phyloP scores from a whole-genome alignment of 2,888 invertebrate species.

The Drosophila paracracens region DNA sequence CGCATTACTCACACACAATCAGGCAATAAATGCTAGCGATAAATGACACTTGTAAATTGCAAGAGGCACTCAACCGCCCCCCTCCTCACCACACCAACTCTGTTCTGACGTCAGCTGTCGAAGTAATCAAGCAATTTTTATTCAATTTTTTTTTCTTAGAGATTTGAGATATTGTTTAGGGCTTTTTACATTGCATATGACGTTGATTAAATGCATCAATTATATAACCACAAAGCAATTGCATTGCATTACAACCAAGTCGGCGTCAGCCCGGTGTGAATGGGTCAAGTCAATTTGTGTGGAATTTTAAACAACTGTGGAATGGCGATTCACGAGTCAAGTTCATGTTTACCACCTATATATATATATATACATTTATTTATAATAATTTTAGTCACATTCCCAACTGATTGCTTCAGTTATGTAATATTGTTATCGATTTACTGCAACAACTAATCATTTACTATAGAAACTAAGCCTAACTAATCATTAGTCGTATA shows the following conservation, averaged over 20 bases:
- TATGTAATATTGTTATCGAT: neutral
- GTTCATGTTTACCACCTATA: neutral
- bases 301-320: constrained; percentile 33
- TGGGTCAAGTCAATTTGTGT: constrained; percentile 46
- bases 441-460: neutral
- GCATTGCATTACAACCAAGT: neutral
- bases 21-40: constrained; percentile 15
- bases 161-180: neutral
- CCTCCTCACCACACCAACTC: neutral
- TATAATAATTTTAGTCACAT: constrained; percentile 13
- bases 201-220: constrained; percentile 44
- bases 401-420: neutral
- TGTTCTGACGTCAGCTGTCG: constrained; percentile 50
- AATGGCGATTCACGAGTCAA: neutral
- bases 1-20: constrained; percentile 47
- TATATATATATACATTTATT: neutral
- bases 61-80: neutral
- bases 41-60: constrained; percentile 30
- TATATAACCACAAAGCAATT: constrained; percentile 36
- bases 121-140: constrained; percentile 40
- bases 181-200: neutral
- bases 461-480: neutral
- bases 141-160: neutral
- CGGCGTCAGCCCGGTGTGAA: constrained; percentile 17
- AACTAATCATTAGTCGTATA: neutral